Evolutionary conservation across 1,140 invertebrate species (phyloP), one percentile per base, ranked within the genome.

Genomic region (Melitaea cinxia): DNA sequence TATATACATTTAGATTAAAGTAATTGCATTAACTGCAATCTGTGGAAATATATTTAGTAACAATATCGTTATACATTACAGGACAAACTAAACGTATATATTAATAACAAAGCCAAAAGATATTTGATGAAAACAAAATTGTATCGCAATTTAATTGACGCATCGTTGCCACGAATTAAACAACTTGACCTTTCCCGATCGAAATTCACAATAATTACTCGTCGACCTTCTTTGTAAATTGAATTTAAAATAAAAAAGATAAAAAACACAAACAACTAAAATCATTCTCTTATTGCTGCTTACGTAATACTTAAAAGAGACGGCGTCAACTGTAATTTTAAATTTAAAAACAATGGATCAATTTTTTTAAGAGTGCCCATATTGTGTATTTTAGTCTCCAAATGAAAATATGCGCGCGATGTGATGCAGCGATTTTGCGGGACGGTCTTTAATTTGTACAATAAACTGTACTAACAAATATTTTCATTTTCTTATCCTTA

Each of bases 261-360:
- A 42, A 42, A 17, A 17, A 33, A 33, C 37, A 12, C 9, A 12
- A 5, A 9, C 42, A 47, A 23, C 12, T 10, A 47, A 21, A 14
- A 15, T 5, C 14, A 39, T n/a, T 14, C 54, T n/a, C 15, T 23
- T 39, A 39, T 57, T 30, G 37, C 54, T 15, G n/a, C 37, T 57
- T 21, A 23, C 6, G 17, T 47, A 12, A 23, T 5, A 5, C 19
- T 39, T 57, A 28, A 42, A 42, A 56, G 37, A 21, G 26, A 17
- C 17, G 54, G 54, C 37, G 53, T 55, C 53, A 54, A 54, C 52
- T 26, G 37, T 39, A 57, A 57, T 57, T 57, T 57, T 24, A 57
- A 26, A 45, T 19, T 26, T 57, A 15, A 45, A n/a, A 57, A 57
- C 54, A 57, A 57, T 57, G 54, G 54, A 57, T 57, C 37, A 17